Evolutionary conservation across 2,113 vertebrate genomes (phyloP).

Genomic region (Tachuris rubrigastra): DNA sequence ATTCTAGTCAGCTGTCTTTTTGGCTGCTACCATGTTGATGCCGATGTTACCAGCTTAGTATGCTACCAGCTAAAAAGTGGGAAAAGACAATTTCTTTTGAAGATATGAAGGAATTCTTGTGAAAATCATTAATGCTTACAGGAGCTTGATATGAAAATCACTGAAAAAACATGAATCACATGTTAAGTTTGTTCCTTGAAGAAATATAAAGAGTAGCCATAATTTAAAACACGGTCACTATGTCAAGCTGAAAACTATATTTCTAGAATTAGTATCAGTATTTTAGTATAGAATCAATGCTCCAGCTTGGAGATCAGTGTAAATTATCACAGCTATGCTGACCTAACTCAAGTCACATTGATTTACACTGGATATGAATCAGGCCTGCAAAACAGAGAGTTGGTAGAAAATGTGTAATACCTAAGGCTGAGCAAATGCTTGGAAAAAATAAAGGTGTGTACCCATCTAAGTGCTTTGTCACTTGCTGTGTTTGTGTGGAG

Average conservation of each 20-base stretch:
- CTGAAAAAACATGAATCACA: neutral
- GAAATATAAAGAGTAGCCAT: neutral
- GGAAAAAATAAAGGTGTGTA: neutral
- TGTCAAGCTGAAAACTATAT: neutral
- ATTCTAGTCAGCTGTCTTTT: neutral
- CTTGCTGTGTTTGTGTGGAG: neutral
- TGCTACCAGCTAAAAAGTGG: neutral
- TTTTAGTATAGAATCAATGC: neutral
- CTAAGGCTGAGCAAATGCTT: neutral
- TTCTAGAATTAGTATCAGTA: neutral
- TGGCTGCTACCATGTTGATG: neutral
- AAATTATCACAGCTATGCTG: neutral
- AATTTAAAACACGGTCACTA: neutral
- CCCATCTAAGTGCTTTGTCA: neutral
- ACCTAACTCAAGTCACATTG: neutral
- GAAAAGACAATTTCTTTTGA: neutral
- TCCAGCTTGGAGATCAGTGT: neutral
- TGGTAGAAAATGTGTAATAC: neutral
- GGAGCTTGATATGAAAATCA: neutral
- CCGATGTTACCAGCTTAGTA: neutral
- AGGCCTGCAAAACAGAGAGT: neutral
- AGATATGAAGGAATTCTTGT: neutral
- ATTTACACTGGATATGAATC: neutral
- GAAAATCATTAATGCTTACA: neutral
- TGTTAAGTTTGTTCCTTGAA: neutral